phyloP scores from a whole-genome alignment of 2,797 vertebrate species.

The Hozukius guyotensis region DNA sequence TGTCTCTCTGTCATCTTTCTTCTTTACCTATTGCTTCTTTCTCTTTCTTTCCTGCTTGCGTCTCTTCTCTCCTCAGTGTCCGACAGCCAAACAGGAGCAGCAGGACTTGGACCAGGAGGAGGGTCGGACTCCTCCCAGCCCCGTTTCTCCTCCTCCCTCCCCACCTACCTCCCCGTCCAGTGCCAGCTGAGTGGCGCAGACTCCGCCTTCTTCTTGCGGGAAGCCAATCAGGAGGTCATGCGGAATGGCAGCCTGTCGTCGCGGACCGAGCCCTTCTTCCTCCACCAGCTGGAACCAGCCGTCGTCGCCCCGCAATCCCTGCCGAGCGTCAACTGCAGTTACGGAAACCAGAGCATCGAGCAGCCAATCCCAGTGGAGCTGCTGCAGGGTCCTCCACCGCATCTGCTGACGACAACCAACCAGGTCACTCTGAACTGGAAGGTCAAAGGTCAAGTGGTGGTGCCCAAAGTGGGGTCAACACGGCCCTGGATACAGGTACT shows the following conservation, averaged over 20 bases:
- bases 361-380: conserved; percentile 85
- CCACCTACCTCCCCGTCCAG: conserved; percentile 89
- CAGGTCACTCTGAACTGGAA: conserved; percentile 91
- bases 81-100: conserved; percentile 67
- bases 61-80: conserved; percentile 75
- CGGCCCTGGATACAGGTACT: conserved; percentile 88
- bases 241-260: conserved; percentile 92
- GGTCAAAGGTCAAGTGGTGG: conserved; percentile 90
- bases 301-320: conserved; percentile 61
- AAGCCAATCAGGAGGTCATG: conserved; percentile 93
- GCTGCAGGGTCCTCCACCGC: conserved; percentile 81
- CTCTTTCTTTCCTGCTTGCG: not conserved
- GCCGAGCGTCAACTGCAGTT: conserved; percentile 89
- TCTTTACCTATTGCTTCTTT: not conserved
- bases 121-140: conserved; percentile 66
- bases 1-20: not conserved
- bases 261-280: conserved; percentile 89
- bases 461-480: conserved; percentile 86
- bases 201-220: conserved; percentile 91
- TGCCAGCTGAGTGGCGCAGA: conserved; percentile 86
- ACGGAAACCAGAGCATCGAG: conserved; percentile 89
- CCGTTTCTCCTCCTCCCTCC: conserved; percentile 89
- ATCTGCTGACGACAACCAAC: conserved; percentile 77
- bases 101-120: conserved; percentile 64
- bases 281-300: conserved; percentile 84